Percentiles rank a stretch among this genome's conserved stretches.
Conservation (phyloP, 2,113 vertebrate species). For the Microcebus griseorufus region DNA sequence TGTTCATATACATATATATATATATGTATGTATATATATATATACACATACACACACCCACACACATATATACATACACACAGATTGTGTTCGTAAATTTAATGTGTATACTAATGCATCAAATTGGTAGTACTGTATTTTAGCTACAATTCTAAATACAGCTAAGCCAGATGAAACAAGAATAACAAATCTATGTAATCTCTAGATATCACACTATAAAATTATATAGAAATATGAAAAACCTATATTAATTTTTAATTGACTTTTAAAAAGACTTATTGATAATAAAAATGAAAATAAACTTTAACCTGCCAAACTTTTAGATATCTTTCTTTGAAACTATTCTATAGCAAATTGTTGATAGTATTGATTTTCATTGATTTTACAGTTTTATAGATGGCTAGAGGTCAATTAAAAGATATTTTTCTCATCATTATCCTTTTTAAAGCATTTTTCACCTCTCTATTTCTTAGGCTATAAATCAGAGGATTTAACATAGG, state of each 20-base stretch:
- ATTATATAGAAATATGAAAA: neutral
- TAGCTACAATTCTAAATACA: neutral
- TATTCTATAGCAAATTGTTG: neutral
- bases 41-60: neutral
- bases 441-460: slow-evolving; percentile 71
- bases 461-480: slow-evolving; percentile 77
- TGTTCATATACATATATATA: neutral
- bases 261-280: neutral
- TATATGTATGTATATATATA: too few relatives aligned
- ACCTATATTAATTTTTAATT: neutral
- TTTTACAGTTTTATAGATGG: neutral
- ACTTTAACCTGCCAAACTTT: neutral
- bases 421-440: slow-evolving; percentile 59
- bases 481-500: slow-evolving; percentile 82
- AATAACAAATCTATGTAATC: neutral
- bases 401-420: neutral
- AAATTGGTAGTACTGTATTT: neutral
- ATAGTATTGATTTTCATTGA: neutral
- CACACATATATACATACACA: neutral
- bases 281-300: neutral
- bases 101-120: neutral
- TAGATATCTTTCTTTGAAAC: neutral
- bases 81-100: neutral
- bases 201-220: neutral
- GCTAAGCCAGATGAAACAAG: neutral